Evolutionary conservation across 2,797 vertebrate species (phyloP), one percentile per base, ranked within the genome.

Genomic region (Ctenopoma multispine): DNA sequence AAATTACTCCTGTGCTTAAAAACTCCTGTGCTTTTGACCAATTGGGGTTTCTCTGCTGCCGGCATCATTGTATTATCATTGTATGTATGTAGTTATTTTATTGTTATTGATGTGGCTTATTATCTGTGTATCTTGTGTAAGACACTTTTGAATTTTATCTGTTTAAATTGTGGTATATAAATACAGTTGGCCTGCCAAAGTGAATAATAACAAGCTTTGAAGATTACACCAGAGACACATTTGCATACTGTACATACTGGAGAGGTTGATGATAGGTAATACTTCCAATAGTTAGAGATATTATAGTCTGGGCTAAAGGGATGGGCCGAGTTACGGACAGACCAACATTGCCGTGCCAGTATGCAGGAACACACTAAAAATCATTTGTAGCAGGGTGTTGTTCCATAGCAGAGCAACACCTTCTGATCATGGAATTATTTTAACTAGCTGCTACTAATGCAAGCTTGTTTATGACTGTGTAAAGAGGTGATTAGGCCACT

Each of bases 381-480:
- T 34, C 7, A 34, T 68, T 21, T 43, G 38, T 36, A 57, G 46
- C 54, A 34, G 64, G 38, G 51, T 65, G 72, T 50, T 69, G 41
- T 69, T 75, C 75, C 50, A 41, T 44, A 27, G 49, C 53, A 61
- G 54, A 38, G 65, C 13, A 50, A 21, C 18, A 23, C 71, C 68
- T 49, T 59, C 43, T 29, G 55, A 75, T 75, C 60, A 80, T 77
- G 71, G 75, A 82, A 79, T 72, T 38, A 82, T 81, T 85, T 83
- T 80, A 86, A 87, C 69, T 79, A 71, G 77, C 87, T 90, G 83
- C 82, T 89, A 61, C 84, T 83, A 85, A 90, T 88, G 79, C 84
- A 56, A 74, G 50, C 62, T 71, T 78, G 77, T 89, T 88, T 89
- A 91, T 83, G 83, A 65, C 72, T 74, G 68, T 87, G 81, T 86